phyloP scores from a whole-genome alignment of 2,797 vertebrate species.

The Myoxocephalus aenaeus region DNA sequence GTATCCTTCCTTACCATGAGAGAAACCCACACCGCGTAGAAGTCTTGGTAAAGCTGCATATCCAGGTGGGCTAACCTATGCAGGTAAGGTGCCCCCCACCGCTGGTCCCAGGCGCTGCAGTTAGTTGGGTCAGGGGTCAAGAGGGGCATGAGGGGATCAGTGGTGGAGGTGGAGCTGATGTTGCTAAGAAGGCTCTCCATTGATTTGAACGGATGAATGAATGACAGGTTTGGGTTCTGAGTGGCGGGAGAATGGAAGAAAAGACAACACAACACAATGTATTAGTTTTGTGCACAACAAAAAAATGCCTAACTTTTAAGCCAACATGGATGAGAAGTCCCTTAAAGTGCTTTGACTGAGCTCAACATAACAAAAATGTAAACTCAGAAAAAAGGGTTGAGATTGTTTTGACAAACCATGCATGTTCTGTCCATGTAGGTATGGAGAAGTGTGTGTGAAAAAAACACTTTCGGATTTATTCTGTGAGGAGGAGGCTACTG shows the following conservation, averaged over 20 bases:
- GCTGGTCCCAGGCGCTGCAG: slow-evolving; percentile 70
- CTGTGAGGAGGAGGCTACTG: not conserved
- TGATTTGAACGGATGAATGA: slow-evolving; percentile 15
- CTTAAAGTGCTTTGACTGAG: not conserved
- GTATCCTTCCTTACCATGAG: slow-evolving; percentile 80
- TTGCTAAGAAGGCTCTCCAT: slow-evolving; percentile 62
- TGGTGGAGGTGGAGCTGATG: slow-evolving; percentile 33
- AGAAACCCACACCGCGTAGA: slow-evolving; percentile 88
- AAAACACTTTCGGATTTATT: not conserved
- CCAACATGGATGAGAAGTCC: not conserved
- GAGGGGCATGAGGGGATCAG: not conserved
- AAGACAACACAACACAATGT: not conserved
- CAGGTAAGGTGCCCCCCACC: slow-evolving; percentile 76
- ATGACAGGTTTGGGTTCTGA: not conserved
- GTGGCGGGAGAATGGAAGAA: not conserved
- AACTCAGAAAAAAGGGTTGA: not conserved
- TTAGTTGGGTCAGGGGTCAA: slow-evolving; percentile 39
- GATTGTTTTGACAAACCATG: not conserved
- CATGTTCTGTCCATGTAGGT: not conserved
- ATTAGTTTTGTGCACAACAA: not conserved
- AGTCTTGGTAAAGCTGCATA: slow-evolving; percentile 82
- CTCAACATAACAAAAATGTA: not conserved
- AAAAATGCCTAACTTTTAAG: not conserved
- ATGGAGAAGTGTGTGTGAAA: not conserved
- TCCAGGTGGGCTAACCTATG: slow-evolving; percentile 86